phyloP scores from a whole-genome alignment of 2,797 vertebrate genomes.

The Xyrichtys novacula region DNA sequence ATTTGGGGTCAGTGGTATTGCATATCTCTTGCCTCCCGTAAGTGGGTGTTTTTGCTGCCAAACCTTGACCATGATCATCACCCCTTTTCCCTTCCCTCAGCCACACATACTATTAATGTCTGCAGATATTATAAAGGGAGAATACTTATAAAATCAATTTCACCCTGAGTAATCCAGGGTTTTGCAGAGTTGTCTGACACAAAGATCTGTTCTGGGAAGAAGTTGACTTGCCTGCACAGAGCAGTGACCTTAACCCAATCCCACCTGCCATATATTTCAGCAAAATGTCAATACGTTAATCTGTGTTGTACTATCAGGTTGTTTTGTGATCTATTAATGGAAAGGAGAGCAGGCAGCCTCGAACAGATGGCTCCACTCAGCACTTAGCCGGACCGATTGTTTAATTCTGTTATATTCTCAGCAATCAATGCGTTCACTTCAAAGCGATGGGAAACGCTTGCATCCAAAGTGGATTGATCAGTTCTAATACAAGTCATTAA shows the following conservation, averaged over 20 bases:
- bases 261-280: slow-evolving; percentile 1
- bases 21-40: too few relatives aligned
- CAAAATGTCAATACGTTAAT: slow-evolving; percentile 18
- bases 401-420: slow-evolving; percentile 82
- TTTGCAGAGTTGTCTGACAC: background rate
- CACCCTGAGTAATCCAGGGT: background rate
- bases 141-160: background rate
- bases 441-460: slow-evolving; percentile 81
- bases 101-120: background rate
- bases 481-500: slow-evolving; percentile 85
- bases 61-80: too few relatives aligned
- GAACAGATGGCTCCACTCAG: slow-evolving; percentile 45
- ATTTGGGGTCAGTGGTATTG: too few relatives aligned
- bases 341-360: slow-evolving; percentile 31
- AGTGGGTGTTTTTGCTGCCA: too few relatives aligned
- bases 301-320: slow-evolving; percentile 21
- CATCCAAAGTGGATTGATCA: slow-evolving; percentile 84
- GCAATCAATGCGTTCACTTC: slow-evolving; percentile 81
- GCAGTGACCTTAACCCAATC: background rate
- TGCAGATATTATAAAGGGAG: background rate
- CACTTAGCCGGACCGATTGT: slow-evolving; percentile 67
- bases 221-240: background rate
- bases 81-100: background rate
- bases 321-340: slow-evolving; percentile 48
- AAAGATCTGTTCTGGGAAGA: background rate